Conservation (phyloP, 2,113 vertebrate species). For the Gnathonemus echidnorhynchus region DNA sequence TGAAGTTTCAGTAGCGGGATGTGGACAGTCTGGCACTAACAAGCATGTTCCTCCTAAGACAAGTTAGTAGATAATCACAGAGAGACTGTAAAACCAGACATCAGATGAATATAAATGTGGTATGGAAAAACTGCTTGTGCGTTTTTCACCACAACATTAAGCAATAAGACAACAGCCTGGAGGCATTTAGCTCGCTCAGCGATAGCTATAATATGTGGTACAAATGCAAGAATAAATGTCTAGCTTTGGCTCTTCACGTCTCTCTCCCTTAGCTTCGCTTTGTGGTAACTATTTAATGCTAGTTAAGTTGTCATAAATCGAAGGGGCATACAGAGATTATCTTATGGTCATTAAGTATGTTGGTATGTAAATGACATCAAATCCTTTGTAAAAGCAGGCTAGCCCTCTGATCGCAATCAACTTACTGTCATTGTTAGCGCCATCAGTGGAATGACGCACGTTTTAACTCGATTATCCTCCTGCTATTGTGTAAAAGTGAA, state of each 20-base stretch:
- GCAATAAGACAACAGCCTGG: not conserved
- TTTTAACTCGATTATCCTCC: not conserved
- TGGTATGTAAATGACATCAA: not conserved
- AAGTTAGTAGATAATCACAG: constrained; percentile 18
- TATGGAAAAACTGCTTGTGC: not conserved
- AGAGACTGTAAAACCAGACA: not conserved
- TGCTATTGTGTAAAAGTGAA: not conserved
- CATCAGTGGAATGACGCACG: not conserved
- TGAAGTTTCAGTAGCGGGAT: constrained; percentile 35
- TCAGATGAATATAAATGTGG: not conserved
- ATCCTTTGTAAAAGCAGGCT: not conserved
- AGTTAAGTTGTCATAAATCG: not conserved
- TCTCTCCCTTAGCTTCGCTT: not conserved
- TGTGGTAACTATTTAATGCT: not conserved
- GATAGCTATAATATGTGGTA: not conserved
- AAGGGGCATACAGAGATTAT: not conserved
- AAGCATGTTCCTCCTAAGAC: not conserved
- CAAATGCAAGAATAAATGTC: not conserved
- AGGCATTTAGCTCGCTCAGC: not conserved
- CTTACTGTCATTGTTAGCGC: not conserved
- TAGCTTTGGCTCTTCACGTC: not conserved
- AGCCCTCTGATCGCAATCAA: not conserved
- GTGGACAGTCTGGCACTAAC: constrained; percentile 43
- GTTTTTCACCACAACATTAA: not conserved
- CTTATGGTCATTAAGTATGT: not conserved